Evolutionary conservation across 2,113 vertebrate genomes (phyloP).

Genomic region (Cathartes aura): DNA sequence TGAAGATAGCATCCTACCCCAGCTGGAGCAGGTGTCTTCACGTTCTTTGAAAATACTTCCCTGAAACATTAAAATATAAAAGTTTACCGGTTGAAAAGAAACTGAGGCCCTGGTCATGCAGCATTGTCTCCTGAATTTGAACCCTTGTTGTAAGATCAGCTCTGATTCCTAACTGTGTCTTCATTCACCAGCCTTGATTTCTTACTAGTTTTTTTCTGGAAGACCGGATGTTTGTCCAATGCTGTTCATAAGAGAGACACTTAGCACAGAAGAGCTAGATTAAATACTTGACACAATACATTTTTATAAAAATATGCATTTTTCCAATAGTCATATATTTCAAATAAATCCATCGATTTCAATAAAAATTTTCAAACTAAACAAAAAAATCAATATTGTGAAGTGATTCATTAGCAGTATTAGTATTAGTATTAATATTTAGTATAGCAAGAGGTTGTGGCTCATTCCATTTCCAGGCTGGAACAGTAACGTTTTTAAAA

Average conservation of each 20-base stretch:
- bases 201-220: background rate
- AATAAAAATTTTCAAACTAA: background rate
- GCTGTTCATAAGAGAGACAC: background rate
- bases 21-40: background rate
- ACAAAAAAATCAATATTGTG: background rate
- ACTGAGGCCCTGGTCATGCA: background rate
- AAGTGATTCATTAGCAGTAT: background rate
- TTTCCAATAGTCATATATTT: background rate
- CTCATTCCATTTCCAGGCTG: background rate
- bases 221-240: background rate
- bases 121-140: background rate
- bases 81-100: background rate
- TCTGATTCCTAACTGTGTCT: background rate
- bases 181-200: background rate
- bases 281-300: background rate
- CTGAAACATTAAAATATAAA: background rate
- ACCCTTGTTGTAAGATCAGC: background rate
- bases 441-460: background rate
- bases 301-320: background rate
- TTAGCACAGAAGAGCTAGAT: background rate
- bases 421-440: background rate
- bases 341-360: background rate
- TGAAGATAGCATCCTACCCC: background rate
- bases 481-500: background rate
- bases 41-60: background rate